A percentile compares a stretch with the other conserved stretches of the same genome.
Evolutionary conservation across 2,888 invertebrate species (phyloP).

Genomic region (Therioaphis trifolii): DNA sequence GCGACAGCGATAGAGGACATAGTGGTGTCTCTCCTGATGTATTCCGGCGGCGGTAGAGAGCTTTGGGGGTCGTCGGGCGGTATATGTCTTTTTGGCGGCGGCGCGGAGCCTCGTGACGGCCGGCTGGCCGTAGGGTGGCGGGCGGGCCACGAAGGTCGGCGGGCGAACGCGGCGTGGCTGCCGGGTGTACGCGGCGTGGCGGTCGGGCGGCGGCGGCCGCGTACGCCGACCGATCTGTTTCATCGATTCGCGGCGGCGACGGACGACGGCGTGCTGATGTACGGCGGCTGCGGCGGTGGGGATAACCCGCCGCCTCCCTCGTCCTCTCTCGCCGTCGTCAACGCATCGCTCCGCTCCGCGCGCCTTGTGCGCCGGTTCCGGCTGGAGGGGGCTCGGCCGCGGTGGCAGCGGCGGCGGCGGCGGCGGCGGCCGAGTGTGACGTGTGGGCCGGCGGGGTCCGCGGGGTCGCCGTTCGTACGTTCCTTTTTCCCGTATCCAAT

Average conservation of each 20-base stretch:
- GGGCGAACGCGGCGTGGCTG: background rate
- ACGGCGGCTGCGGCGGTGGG: constrained; percentile 27
- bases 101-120: background rate
- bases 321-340: background rate
- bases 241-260: constrained; percentile 22
- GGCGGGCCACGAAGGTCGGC: background rate
- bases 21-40: background rate
- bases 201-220: background rate
- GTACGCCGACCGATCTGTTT: constrained; percentile 30
- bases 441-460: no score
- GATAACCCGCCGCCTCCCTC: constrained; percentile 7
- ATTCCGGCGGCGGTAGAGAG: background rate
- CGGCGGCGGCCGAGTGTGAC: no score
- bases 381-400: background rate
- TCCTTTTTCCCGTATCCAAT: constrained; percentile 52
- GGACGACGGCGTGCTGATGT: background rate
- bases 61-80: background rate
- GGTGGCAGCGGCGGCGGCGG: background rate
- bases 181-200: background rate
- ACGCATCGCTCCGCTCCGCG: background rate
- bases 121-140: no score
- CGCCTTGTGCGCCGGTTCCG: background rate
- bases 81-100: background rate
- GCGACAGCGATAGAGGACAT: background rate
- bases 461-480: constrained; percentile 38